Evolutionary conservation across 2,888 invertebrate genomes (phyloP), one percentile per base, ranked within the genome.

Genomic region (Pammene aurita): DNA sequence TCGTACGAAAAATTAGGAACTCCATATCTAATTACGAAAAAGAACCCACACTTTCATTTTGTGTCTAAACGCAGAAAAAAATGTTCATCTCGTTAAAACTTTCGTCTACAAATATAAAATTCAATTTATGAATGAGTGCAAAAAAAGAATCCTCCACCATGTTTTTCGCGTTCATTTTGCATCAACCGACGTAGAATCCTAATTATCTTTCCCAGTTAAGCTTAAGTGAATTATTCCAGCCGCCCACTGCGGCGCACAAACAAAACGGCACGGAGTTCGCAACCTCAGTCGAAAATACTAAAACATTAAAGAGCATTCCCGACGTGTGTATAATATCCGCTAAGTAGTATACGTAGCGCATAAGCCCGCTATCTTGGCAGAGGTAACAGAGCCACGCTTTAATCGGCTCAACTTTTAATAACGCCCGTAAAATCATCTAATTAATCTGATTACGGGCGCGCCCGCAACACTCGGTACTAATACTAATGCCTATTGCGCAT

Each of bases 131-230:
- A 89, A 91, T 89, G 92, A 89, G 90, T 87, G 81, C 85, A 88
- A 91, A 91, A 89, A 90, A 69, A 65, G 58, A 69, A 88, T 90
- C 89, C 85, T 85, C 86, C 77, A 86, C 84, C 87, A 86, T 88
- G 87, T 90, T 92, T 90, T 90, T 90, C 85, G 89, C 87, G 86
- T 91, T 91, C 90, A 88, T 92, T 92, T 90, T 91, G 90, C 92
- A 91, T 90, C 89, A 89, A 88, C 89, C 86, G 82, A 85, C 88
- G 91, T 90, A 90, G 90, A 90, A 91, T 92, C 91, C 92, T 91
- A 92, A 92, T 92, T 92, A 92, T 92, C 92, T 91, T 91, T 90
- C 85, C 89, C 90, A 89, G 92, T 92, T 91, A 91, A 92, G 90
- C 90, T 91, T 91, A 91, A 91, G 90, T 92, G 91, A 92, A 92